Evolutionary conservation across 2,113 vertebrate species (phyloP), one percentile per base, ranked within the genome.

Genomic region (Oncorhynchus mykiss): DNA sequence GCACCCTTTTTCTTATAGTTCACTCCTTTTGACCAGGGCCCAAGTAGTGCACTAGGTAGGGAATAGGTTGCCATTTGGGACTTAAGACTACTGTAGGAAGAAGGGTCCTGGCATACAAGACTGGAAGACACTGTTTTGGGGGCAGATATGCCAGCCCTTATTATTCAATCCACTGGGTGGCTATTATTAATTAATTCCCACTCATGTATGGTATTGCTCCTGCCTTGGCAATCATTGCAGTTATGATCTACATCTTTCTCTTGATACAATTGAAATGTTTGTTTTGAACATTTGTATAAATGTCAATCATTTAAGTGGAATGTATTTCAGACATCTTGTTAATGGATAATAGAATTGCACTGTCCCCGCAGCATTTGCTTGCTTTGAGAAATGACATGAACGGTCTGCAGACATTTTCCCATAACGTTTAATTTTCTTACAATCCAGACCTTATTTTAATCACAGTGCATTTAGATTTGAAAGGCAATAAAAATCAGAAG

Each of bases 391-490:
- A 80, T 57, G n/a, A 64, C 57, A 60, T 68, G 13, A 67, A 62
- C 7, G 9, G 49, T 2, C 39, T 57, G 57, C 45, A 7, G 49
- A 71, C 48, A 34, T 77, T 67, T 64, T 12, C 27, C 20, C 9
- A 12, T 71, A 70, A 79, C 22, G 75, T 75, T 27, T 77, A 73
- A 45, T 74, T 78, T 57, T 76, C 22, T 72, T n/a, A 70, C n/a
- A 78, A 78, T 34, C 57, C 39, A 74, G 54, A 60, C 24, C 72
- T 72, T 27, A 67, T 76, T 76, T 71, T 73, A 67, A 82, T 78
- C 78, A 82, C 84, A 83, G 81, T 84, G 81, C 68, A 78, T 67
- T 74, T 72, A 62, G 49, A 75, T 71, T 76, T 27, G 18, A 80
- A 83, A 78, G 80, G 72, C 80, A 84, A 72, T 67, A 78, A 14